Evolutionary conservation across 2,113 vertebrate genomes (phyloP), one percentile per base, ranked within the genome.

Genomic region (Muscicapa adusta): DNA sequence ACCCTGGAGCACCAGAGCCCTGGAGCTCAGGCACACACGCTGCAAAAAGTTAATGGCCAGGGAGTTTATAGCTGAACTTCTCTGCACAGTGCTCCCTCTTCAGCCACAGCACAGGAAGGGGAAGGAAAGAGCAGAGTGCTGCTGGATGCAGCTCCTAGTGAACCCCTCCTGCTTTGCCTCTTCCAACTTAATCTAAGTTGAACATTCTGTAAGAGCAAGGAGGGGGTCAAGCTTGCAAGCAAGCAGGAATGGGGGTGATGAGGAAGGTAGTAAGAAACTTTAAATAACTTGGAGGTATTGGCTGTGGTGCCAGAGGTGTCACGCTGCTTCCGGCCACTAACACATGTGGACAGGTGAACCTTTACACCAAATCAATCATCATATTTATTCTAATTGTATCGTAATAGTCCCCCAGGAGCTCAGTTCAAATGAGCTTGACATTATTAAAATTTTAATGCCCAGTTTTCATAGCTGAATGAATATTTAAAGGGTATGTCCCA

Each of bases 401-500:
- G 54, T 98, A 98, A 98, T 98, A 96, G 97, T 98, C 98, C 98
- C 98, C 96, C 96, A 97, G 98, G 98, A 98, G 95, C 94, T 97
- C 94, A 93, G 98, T 98, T 98, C 98, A 98, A 98, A 98, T 97
- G 98, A 98, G 98, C 98, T 98, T 98, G 98, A 98, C 98, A 98
- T 98, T 98, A 98, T 98, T 98, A 98, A 98, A 98, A 98, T 98
- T 98, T 98, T 98, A 98, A 98, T 98, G 98, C 98, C 98, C 97
- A 97, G 98, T 98, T 98, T 98, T 98, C 98, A 98, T 98, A 98
- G 98, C 98, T 98, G 98, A 98, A 98, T 98, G 98, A 98, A 98
- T 98, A 98, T 98, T 98, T 98, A 98, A 98, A 98, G 98, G 98
- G 97, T 98, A 98, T 97, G 97, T 98, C 98, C 98, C 97, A 95